Percentiles rank a stretch among this genome's conserved stretches.
phyloP scores from a whole-genome alignment of 2,888 invertebrate genomes.

The Latrodectus hesperus region DNA sequence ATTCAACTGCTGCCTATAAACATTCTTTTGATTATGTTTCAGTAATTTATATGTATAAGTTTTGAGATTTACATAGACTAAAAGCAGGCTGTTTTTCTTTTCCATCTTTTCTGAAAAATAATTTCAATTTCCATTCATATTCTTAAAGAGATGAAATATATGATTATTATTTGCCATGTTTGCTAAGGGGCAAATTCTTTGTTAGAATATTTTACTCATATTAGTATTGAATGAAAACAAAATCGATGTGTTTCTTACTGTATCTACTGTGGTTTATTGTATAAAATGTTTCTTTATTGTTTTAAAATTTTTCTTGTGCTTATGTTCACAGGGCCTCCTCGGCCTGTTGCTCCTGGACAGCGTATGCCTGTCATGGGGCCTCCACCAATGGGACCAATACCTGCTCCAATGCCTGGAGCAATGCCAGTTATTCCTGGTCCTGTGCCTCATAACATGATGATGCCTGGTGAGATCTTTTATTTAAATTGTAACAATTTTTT shows the following conservation, averaged over 20 bases:
- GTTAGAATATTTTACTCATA: background rate
- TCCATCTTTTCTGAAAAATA: too few relatives aligned
- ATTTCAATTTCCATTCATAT: too few relatives aligned
- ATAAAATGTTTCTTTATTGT: background rate
- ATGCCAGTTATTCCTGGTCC: conserved; percentile 72
- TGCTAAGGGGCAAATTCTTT: too few relatives aligned
- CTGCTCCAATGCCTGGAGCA: conserved; percentile 72
- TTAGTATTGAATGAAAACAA: background rate
- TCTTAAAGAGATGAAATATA: too few relatives aligned
- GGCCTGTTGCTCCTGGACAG: conserved; percentile 52
- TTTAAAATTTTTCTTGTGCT: background rate
- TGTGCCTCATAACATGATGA: conserved; percentile 67
- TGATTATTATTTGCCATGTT: too few relatives aligned
- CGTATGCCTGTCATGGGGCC: conserved; percentile 72
- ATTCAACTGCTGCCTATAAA: too few relatives aligned
- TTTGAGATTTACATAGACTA: too few relatives aligned
- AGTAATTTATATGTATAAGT: too few relatives aligned
- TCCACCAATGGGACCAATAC: conserved; percentile 72
- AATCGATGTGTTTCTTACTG: too few relatives aligned
- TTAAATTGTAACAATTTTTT: too few relatives aligned
- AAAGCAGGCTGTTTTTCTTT: too few relatives aligned
- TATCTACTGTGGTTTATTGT: background rate
- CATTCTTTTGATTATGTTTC: too few relatives aligned
- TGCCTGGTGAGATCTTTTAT: conserved; percentile 41
- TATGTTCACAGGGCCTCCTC: conserved; percentile 30